Evolutionary conservation across 1,140 invertebrate species (phyloP), one percentile per base, ranked within the genome.

Genomic region (Sitophilus oryzae): DNA sequence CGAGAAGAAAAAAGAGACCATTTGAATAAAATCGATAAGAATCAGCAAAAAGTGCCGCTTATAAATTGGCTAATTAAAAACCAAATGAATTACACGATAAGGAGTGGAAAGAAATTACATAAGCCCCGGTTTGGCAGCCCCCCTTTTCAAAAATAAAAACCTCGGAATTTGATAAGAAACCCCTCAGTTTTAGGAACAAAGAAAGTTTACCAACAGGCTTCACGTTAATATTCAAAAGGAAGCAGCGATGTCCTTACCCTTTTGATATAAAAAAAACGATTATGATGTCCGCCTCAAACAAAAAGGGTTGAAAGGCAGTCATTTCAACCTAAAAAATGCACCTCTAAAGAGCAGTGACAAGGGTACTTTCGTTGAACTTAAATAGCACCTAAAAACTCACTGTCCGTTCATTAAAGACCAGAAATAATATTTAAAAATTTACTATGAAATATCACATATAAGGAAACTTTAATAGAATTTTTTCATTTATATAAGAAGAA

Each of bases 41-140:
- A 14, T 9, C 14, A 18, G 5, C 20, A 47, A 58, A 45, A 34
- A 9, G 30, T 46, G 23, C 22, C 44, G 21, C 15, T 48, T 58
- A 40, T 41, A 52, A 58, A 58, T 52, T 58, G 50, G 36, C 49
- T 58, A 58, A 58, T 58, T 58, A 58, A 43, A 52, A 47, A 34
- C 34, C 21, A 56, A 56, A 43, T 34, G 46, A 23, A 52, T 48
- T 36, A 58, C 44, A 46, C 25, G 50, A 20, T 43, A 47, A 34
- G 36, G 49, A 22, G 43, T 47, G 45, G 40, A 57, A 52, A 58
- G 56, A 58, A 58, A 52, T 58, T 52, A 48, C 44, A 35, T 46
- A 43, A 22, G 45, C 25, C 25, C 8, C 6, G 42, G 40, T 51
- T 38, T n/a, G n/a, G 37, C 40, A 25, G 41, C 34, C 40, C 42